Percentiles rank a stretch among this genome's conserved stretches.
These are phyloP conservation scores for Apomyelois bistriatella DNA, from an alignment of 2,888 invertebrate species.

Conservation along the genomic window DNA sequence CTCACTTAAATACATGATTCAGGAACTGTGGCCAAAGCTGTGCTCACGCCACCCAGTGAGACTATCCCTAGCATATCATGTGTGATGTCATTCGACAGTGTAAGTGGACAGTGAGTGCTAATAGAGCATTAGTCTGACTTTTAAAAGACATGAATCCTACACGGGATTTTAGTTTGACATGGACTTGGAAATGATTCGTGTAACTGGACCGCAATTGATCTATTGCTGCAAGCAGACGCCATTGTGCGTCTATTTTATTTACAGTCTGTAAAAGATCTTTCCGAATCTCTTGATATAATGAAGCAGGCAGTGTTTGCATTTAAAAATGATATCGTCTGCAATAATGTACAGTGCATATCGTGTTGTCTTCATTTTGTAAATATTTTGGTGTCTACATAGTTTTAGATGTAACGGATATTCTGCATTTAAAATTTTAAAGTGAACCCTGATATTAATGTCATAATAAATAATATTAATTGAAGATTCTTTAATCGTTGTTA, in stretches of 20 bases:
- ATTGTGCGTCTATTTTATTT: not conserved
- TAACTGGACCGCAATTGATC: not conserved
- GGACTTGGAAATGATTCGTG: conserved; percentile 1
- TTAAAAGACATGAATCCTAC: conserved; percentile 22
- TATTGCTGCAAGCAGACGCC: not conserved
- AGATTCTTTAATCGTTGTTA: conserved; percentile 54
- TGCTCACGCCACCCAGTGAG: conserved; percentile 26
- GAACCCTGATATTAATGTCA: conserved; percentile 42
- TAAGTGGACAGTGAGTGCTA: conserved; percentile 21
- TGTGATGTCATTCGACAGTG: conserved; percentile 20
- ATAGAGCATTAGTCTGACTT: conserved; percentile 23
- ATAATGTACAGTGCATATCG: conserved; percentile 69
- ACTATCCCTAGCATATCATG: conserved; percentile 24
- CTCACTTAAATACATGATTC: conserved; percentile 36
- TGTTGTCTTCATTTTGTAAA: conserved; percentile 68
- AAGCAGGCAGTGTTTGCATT: conserved; percentile 31
- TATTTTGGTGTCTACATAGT: conserved; percentile 54
- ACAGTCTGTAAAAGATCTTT: not conserved
- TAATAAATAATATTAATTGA: conserved; percentile 32
- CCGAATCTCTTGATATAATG: conserved; percentile 16
- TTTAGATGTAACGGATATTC: conserved; percentile 47
- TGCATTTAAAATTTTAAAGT: conserved; percentile 52
- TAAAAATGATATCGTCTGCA: conserved; percentile 44
- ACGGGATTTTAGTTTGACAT: conserved; percentile 16
- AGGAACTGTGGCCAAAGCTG: conserved; percentile 26